Conservation (phyloP, 2,888 invertebrate genomes). For the Choristoneura rosaceana region DNA sequence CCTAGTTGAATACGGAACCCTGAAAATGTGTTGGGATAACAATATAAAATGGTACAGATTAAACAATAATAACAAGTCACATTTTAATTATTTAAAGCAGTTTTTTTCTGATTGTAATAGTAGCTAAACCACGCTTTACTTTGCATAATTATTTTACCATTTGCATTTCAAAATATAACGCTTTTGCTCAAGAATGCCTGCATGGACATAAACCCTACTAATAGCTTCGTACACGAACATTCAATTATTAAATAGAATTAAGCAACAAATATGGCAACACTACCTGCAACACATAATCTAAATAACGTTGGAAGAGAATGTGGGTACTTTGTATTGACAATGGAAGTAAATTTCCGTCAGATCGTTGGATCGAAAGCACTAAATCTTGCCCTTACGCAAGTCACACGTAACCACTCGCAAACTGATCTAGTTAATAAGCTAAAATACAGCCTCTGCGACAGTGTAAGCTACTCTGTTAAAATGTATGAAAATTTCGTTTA, state of each 20-base stretch:
- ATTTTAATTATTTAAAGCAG: background rate
- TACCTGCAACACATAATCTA: slow-evolving; percentile 26
- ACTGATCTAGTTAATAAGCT: slow-evolving; percentile 52
- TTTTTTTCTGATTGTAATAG: background rate
- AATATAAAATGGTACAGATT: background rate
- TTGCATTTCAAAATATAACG: background rate
- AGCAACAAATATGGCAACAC: background rate
- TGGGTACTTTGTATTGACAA: slow-evolving; percentile 30
- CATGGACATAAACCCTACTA: background rate
- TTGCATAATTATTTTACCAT: background rate
- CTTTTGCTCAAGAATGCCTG: background rate
- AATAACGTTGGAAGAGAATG: slow-evolving; percentile 21
- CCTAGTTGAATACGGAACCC: no score
- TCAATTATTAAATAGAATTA: background rate
- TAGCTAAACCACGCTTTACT: background rate
- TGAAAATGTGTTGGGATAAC: background rate
- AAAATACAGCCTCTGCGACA: slow-evolving; percentile 35
- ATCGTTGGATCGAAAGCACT: slow-evolving; percentile 23
- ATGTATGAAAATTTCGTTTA: slow-evolving; percentile 18
- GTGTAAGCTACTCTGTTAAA: slow-evolving; percentile 26
- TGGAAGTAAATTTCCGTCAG: slow-evolving; percentile 30
- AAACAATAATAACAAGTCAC: background rate
- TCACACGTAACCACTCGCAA: slow-evolving; percentile 52
- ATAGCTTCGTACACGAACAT: background rate
- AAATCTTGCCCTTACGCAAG: slow-evolving; percentile 51